Conservation (phyloP, 2,113 vertebrate species). For the Vanacampus margaritifer region DNA sequence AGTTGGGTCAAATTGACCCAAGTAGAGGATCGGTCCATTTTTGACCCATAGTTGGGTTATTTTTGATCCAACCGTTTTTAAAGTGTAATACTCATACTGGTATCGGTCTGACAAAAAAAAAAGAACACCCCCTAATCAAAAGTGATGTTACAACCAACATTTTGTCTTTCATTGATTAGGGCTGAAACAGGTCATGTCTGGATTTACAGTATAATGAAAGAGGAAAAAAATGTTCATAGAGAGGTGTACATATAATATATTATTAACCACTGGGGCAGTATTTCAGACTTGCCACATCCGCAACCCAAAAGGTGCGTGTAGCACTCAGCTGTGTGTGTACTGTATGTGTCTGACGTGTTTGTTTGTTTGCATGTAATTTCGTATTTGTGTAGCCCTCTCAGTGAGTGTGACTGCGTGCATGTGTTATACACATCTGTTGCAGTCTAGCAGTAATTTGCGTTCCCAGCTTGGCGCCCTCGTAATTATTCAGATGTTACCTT, state of each 20-base stretch:
- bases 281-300: background rate
- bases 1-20: too few species aligned
- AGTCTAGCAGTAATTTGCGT: conserved; percentile 69
- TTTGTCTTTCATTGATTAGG: too few species aligned
- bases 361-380: conserved; percentile 36
- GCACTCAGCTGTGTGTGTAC: background rate
- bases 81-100: too few species aligned
- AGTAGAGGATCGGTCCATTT: too few species aligned
- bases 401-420: conserved; percentile 17
- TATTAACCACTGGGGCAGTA: background rate
- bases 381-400: conserved; percentile 30
- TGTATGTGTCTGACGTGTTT: conserved; percentile 32
- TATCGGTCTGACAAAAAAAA: too few species aligned
- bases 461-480: conserved; percentile 75
- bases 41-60: too few species aligned
- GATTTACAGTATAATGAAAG: background rate
- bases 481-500: conserved; percentile 74
- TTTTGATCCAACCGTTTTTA: too few species aligned
- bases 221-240: too few species aligned
- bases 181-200: background rate
- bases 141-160: too few species aligned
- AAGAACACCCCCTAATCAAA: too few species aligned
- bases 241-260: background rate
- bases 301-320: background rate
- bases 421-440: conserved; percentile 69